These are phyloP conservation scores for Chrysina gloriosa DNA, from an alignment of 2,888 invertebrate species.

Conservation along the genomic window DNA sequence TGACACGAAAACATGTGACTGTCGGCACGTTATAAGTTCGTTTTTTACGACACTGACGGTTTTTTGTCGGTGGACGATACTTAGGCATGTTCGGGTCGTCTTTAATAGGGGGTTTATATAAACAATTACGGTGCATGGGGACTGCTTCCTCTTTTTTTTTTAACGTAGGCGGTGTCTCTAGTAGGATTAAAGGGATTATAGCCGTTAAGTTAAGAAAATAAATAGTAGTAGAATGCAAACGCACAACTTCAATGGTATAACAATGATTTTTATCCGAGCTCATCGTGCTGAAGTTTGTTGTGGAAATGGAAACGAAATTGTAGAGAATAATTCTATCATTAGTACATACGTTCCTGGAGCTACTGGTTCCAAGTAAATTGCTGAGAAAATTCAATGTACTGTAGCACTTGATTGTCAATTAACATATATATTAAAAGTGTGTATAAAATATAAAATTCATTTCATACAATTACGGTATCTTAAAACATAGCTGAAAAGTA, in stretches of 20 bases:
- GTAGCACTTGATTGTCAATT: too few species aligned
- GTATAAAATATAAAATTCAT: too few species aligned
- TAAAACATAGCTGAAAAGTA: too few species aligned
- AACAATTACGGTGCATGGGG: conserved; percentile 38
- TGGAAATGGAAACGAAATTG: not conserved
- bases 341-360: too few species aligned
- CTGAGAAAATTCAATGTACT: too few species aligned
- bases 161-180: conserved; percentile 45
- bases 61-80: conserved; percentile 38
- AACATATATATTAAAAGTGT: too few species aligned
- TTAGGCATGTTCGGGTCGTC: conserved; percentile 39
- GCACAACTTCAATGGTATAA: too few species aligned
- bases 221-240: conserved; percentile 44
- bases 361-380: too few species aligned
- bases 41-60: conserved; percentile 42
- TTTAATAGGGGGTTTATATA: conserved; percentile 43
- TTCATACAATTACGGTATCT: too few species aligned
- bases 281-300: conserved; percentile 4
- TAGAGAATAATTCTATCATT: too few species aligned
- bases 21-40: conserved; percentile 52
- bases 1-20: conserved; percentile 56
- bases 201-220: conserved; percentile 47
- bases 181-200: conserved; percentile 46
- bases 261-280: too few species aligned
- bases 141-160: conserved; percentile 43